Conservation (phyloP, 2,888 invertebrate genomes). For the Phaedon cochleariae region DNA sequence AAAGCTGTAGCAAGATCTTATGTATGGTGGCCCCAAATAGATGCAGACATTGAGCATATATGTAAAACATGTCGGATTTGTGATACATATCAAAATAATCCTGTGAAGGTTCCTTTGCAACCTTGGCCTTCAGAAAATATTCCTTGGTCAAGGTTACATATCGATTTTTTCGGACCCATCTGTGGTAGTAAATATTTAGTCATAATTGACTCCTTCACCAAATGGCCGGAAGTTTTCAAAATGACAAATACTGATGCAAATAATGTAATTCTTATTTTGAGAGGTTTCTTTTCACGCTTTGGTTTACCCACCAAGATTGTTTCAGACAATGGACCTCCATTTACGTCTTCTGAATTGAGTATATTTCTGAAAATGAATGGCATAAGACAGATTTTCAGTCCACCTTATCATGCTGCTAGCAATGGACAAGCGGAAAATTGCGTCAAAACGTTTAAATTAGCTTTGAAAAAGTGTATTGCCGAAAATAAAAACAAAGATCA, state of each 20-base stretch:
- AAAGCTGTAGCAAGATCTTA: slow-evolving; percentile 37
- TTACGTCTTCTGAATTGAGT: slow-evolving; percentile 42
- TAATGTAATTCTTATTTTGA: slow-evolving; percentile 9
- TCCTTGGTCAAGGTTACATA: slow-evolving; percentile 38
- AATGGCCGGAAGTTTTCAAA: slow-evolving; percentile 42
- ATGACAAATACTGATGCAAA: slow-evolving; percentile 13
- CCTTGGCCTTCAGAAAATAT: slow-evolving; percentile 21
- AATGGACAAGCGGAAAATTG: slow-evolving; percentile 37
- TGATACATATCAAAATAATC: slow-evolving; percentile 11
- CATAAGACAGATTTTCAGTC: slow-evolving; percentile 19
- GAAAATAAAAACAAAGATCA: slow-evolving; percentile 5
- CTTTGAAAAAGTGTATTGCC: slow-evolving; percentile 17
- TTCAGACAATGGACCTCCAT: slow-evolving; percentile 47
- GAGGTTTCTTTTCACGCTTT: slow-evolving; percentile 42
- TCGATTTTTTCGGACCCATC: slow-evolving; percentile 44
- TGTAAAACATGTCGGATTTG: slow-evolving; percentile 26
- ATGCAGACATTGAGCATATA: slow-evolving; percentile 27
- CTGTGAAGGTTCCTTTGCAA: slow-evolving; percentile 22
- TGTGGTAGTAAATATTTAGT: slow-evolving; percentile 39
- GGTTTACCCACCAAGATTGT: slow-evolving; percentile 46
- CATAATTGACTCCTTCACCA: slow-evolving; percentile 42
- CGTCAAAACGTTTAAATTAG: slow-evolving; percentile 27
- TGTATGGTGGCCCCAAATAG: slow-evolving; percentile 43
- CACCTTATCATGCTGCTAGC: slow-evolving; percentile 29
- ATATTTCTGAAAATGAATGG: slow-evolving; percentile 23